Evolutionary conservation across 2,113 vertebrate species (phyloP).

Genomic region (Corvus moneduloides): DNA sequence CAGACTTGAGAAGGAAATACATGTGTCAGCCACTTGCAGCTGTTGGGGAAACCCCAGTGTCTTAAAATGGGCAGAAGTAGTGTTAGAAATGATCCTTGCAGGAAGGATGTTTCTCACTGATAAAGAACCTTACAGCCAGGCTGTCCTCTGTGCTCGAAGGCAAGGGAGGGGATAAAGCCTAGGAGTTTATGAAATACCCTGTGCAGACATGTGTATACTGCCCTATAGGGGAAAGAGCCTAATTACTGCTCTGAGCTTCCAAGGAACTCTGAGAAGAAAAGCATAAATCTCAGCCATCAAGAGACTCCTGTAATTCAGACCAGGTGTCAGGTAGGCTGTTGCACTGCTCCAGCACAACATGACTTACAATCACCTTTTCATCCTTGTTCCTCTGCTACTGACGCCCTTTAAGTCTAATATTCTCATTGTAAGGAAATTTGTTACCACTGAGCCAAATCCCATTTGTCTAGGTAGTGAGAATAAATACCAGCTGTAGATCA

Average conservation of each 20-base stretch:
- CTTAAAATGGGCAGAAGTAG: neutral
- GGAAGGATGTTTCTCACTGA: neutral
- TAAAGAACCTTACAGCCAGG: neutral
- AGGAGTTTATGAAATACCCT: neutral
- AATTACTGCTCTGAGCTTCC: neutral
- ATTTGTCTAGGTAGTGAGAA: slow-evolving; percentile 6
- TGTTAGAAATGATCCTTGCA: neutral
- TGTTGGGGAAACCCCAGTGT: neutral
- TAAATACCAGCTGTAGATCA: slow-evolving; percentile 14
- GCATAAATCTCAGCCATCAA: neutral
- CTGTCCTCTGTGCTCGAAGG: neutral
- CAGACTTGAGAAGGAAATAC: neutral
- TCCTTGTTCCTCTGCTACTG: neutral
- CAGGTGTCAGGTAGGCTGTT: neutral
- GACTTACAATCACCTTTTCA: slow-evolving; percentile 7
- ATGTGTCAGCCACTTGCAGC: neutral
- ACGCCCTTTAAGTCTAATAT: neutral
- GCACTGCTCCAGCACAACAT: neutral
- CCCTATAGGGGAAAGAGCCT: neutral
- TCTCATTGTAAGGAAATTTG: slow-evolving; percentile 9
- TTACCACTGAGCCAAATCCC: neutral
- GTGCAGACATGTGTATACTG: neutral
- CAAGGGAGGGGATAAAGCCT: rapidly evolving
- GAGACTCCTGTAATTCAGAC: neutral
- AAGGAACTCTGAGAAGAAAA: neutral